phyloP scores from a whole-genome alignment of 2,888 invertebrate genomes.

The Allolobophora icterica region DNA sequence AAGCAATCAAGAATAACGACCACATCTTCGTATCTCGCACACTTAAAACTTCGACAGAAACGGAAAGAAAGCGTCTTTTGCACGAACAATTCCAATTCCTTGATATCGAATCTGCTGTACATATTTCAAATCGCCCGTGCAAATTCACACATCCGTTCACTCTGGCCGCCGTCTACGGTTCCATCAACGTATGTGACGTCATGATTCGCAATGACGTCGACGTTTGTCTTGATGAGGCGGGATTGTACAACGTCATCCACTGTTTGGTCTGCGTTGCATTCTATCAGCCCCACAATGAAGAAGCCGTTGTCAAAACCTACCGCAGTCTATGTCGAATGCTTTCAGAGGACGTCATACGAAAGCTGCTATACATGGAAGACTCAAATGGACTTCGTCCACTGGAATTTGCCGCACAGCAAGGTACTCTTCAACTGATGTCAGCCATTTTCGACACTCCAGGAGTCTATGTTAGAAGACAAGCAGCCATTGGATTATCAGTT shows the following conservation, averaged over 20 bases:
- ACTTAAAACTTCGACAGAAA: not conserved
- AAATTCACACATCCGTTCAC: constrained; percentile 14
- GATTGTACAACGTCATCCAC: constrained; percentile 28
- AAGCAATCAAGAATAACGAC: not conserved
- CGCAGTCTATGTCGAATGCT: not conserved
- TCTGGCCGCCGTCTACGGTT: not conserved
- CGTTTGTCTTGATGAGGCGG: not conserved
- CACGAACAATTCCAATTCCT: no score
- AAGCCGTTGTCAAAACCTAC: not conserved
- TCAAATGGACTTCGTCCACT: constrained; percentile 2
- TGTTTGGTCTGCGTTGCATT: constrained; percentile 19
- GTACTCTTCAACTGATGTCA: not conserved
- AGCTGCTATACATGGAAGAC: not conserved
- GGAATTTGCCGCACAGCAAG: constrained; percentile 33
- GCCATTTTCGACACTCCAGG: constrained; percentile 21
- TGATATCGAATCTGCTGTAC: no score
- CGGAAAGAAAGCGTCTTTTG: not conserved
- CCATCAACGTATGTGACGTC: not conserved
- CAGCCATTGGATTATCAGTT: not conserved
- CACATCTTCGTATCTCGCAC: not conserved
- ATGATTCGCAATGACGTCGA: not conserved
- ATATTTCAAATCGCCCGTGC: not conserved
- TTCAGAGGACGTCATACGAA: not conserved
- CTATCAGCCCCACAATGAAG: constrained; percentile 18
- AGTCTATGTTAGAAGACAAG: not conserved